A percentile compares a stretch with the other conserved stretches of the same genome.
Evolutionary conservation across 2,888 invertebrate species (phyloP).

Genomic region (Synergus gifuensis): DNA sequence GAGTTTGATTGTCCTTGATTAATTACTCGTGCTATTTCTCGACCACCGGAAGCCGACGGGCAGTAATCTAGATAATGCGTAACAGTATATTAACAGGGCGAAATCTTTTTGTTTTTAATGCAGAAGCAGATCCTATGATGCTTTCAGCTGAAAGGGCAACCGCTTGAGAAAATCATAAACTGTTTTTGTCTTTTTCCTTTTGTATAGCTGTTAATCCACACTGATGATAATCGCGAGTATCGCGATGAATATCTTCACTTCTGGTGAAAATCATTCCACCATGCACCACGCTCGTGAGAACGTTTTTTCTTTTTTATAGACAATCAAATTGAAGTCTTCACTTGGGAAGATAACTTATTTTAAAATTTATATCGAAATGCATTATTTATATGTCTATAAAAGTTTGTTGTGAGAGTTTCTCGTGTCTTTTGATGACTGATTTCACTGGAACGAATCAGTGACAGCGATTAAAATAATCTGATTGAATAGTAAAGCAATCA

Average conservation of each 20-base stretch:
- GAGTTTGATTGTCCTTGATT: constrained; percentile 77
- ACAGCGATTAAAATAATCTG: constrained; percentile 33
- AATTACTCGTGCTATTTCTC: constrained; percentile 72
- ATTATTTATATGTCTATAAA: too few relatives aligned
- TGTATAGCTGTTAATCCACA: constrained; percentile 3
- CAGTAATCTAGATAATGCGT: constrained; percentile 75
- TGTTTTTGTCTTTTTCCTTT: constrained; percentile 6
- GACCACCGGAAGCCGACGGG: constrained; percentile 66
- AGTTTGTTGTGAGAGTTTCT: neutral
- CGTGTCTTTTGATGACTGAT: neutral
- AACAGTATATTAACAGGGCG: constrained; percentile 71
- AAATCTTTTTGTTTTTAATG: constrained; percentile 22
- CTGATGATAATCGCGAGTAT: constrained; percentile 28
- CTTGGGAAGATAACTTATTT: neutral
- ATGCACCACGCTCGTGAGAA: constrained; percentile 6
- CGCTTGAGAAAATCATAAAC: constrained; percentile 11
- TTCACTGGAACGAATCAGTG: constrained; percentile 7
- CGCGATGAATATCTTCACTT: neutral
- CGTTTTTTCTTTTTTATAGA: neutral
- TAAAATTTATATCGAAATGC: neutral
- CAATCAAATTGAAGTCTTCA: neutral
- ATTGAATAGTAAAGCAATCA: constrained; percentile 32
- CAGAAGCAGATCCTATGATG: neutral
- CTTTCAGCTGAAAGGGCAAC: constrained; percentile 11
- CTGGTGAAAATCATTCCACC: constrained; percentile 27